A percentile compares a stretch with the other conserved stretches of the same genome.
Conservation (phyloP, 2,113 vertebrate species). For the Pluvianellus socialis region DNA sequence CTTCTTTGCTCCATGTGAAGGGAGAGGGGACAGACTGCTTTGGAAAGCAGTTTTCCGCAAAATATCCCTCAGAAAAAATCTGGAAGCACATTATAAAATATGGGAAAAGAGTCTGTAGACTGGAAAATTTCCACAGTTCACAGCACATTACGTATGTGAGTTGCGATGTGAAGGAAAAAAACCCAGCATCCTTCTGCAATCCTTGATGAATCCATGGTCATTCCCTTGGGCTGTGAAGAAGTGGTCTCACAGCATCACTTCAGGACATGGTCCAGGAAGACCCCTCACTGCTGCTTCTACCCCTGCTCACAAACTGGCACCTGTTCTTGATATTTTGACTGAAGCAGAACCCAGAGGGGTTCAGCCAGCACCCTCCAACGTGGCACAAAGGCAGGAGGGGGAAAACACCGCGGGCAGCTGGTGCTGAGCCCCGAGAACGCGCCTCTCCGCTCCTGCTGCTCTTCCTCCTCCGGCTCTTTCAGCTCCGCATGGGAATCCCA, state of each 20-base stretch:
- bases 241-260: background rate
- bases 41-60: background rate
- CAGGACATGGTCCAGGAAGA: fast-evolving
- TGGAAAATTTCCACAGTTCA: background rate
- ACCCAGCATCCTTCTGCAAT: background rate
- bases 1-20: background rate
- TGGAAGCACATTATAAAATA: background rate
- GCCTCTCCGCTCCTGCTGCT: fast-evolving
- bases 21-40: background rate
- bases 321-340: background rate
- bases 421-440: fast-evolving
- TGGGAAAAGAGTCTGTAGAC: background rate
- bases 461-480: background rate
- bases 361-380: background rate
- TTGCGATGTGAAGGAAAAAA: background rate
- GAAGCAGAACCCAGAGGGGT: background rate
- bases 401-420: background rate
- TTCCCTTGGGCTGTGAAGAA: background rate
- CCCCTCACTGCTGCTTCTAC: background rate
- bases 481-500: fast-evolving
- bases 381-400: background rate
- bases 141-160: background rate
- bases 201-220: background rate
- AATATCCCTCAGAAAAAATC: background rate
- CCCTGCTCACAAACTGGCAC: no score